These are phyloP conservation scores for Spodoptera litura DNA, from an alignment of 1,140 invertebrate species.

Conservation along the genomic window DNA sequence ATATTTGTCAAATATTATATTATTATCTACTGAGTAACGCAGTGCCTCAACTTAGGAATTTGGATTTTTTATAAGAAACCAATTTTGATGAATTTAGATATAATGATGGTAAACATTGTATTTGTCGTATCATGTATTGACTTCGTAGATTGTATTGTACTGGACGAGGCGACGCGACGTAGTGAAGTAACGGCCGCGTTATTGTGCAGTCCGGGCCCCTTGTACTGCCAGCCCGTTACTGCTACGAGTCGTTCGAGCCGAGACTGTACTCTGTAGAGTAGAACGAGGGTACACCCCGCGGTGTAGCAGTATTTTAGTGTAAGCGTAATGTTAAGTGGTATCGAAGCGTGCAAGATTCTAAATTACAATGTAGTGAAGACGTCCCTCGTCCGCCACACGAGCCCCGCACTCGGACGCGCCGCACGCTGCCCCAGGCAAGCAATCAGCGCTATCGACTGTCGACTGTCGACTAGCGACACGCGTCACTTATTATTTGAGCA, in stretches of 20 bases:
- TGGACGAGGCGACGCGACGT: too few species aligned
- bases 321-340: slow-evolving; percentile 43
- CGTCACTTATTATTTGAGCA: neutral
- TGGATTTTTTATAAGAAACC: slow-evolving; percentile 15
- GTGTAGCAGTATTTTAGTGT: slow-evolving; percentile 17
- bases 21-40: slow-evolving; percentile 15
- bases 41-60: slow-evolving; percentile 27
- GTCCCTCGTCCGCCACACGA: slow-evolving; percentile 51
- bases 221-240: neutral
- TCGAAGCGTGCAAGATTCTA: slow-evolving; percentile 82
- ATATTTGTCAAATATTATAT: neutral
- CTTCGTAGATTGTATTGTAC: too few species aligned
- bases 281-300: too few species aligned
- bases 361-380: slow-evolving; percentile 77
- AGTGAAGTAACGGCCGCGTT: too few species aligned
- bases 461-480: neutral
- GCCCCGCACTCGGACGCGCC: slow-evolving; percentile 3
- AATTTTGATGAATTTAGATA: slow-evolving; percentile 17
- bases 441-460: too few species aligned
- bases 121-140: neutral
- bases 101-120: slow-evolving; percentile 16
- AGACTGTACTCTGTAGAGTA: neutral
- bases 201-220: neutral
- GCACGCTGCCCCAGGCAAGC: too few species aligned
- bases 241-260: neutral